Conservation (phyloP, 2,797 vertebrate species). For the Hypotaenidia philippensis region DNA sequence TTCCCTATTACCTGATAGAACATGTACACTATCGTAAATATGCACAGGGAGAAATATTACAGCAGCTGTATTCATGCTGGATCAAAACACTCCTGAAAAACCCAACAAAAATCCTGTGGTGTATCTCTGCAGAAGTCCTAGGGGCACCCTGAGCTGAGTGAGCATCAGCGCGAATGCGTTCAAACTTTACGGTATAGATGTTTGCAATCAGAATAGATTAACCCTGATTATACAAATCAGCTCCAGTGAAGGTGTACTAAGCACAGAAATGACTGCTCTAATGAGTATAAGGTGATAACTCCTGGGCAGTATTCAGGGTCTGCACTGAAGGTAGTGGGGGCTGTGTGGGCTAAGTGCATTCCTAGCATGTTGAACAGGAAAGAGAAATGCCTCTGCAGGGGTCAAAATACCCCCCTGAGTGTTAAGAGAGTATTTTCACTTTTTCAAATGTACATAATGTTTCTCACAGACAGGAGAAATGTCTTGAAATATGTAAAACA, state of each 20-base stretch:
- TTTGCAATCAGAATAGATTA: slow-evolving; percentile 57
- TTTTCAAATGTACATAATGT: neutral
- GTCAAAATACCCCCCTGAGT: neutral
- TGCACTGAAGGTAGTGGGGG: neutral
- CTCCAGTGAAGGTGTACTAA: slow-evolving; percentile 49
- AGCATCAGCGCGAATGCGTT: neutral
- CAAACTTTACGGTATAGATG: slow-evolving; percentile 7
- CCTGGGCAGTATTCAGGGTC: neutral
- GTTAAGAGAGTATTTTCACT: neutral
- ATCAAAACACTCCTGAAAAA: neutral
- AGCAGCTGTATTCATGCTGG: neutral
- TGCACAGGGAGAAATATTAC: neutral
- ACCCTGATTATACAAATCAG: slow-evolving; percentile 65
- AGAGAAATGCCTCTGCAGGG: neutral
- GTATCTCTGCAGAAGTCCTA: accelerated
- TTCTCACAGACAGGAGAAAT: slow-evolving; percentile 1
- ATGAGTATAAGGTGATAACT: slow-evolving; percentile 43
- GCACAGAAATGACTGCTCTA: slow-evolving; percentile 52
- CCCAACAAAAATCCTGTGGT: neutral
- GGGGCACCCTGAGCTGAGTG: neutral
- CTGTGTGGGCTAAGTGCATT: neutral
- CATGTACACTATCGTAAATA: neutral
- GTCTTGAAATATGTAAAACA: neutral
- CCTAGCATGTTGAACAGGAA: neutral
- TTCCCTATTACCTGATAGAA: neutral